Conservation (phyloP, 2,113 vertebrate genomes). For the Zingel zingel region DNA sequence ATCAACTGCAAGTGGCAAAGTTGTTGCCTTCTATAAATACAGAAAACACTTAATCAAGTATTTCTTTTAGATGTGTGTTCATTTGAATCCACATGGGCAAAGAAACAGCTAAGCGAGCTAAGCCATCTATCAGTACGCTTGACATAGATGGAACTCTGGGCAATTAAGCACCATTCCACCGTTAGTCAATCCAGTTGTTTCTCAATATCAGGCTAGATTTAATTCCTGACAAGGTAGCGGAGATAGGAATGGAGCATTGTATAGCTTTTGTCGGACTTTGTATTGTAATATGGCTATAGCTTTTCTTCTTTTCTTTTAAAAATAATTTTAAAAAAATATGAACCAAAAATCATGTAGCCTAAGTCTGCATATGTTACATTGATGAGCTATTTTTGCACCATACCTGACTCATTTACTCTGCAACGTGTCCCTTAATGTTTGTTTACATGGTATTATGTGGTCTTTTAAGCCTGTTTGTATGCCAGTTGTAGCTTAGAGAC, state of each 20-base stretch:
- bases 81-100: slow-evolving; percentile 55
- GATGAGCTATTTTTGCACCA: background rate
- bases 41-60: slow-evolving; percentile 30
- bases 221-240: background rate
- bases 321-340: too few species aligned
- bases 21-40: slow-evolving; percentile 11
- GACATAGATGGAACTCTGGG: slow-evolving; percentile 44
- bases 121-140: slow-evolving; percentile 42
- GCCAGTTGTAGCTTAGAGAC: background rate
- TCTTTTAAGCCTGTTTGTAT: background rate
- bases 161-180: slow-evolving; percentile 50
- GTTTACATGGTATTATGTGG: too few species aligned
- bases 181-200: slow-evolving; percentile 33
- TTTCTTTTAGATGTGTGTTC: slow-evolving; percentile 48
- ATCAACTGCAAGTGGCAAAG: slow-evolving; percentile 16
- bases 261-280: background rate
- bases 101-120: slow-evolving; percentile 12
- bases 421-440: background rate
- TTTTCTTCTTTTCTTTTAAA: background rate
- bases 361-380: background rate
- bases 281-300: too few species aligned
- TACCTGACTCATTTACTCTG: background rate
- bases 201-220: slow-evolving; percentile 13
- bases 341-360: background rate
- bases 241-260: background rate